A percentile compares a stretch with the other conserved stretches of the same genome.
Conservation (phyloP, 2,797 vertebrate species). For the Intellagama lesueurii region DNA sequence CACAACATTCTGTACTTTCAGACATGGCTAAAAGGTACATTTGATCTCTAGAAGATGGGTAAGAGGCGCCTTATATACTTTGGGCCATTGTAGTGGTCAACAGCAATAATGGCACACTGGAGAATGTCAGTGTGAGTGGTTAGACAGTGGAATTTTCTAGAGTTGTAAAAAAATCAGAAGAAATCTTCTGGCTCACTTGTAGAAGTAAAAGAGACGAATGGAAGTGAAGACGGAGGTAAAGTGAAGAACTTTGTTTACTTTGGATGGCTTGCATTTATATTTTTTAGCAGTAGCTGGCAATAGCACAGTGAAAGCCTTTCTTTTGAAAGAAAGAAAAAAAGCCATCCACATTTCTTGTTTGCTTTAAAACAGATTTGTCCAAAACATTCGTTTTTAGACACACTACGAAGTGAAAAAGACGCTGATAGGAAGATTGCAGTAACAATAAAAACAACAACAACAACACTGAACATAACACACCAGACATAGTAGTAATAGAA, state of each 20-base stretch:
- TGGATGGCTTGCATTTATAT: background rate
- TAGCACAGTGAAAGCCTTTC: background rate
- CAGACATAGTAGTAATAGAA: too few species aligned
- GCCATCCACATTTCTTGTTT: background rate
- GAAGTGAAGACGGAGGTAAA: background rate
- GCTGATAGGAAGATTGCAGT: background rate
- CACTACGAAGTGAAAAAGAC: background rate
- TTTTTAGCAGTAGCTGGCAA: background rate
- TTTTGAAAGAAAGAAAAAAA: background rate
- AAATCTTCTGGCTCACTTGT: background rate
- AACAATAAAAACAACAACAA: background rate
- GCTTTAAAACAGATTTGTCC: background rate
- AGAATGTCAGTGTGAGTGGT: slow-evolving; percentile 2
- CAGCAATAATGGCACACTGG: slow-evolving; percentile 3
- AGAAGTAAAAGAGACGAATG: background rate
- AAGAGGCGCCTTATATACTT: background rate
- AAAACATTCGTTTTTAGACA: background rate
- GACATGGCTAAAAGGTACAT: slow-evolving; percentile 3
- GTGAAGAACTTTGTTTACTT: background rate
- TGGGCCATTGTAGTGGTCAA: background rate
- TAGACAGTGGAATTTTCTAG: background rate
- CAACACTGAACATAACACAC: too few species aligned
- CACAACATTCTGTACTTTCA: slow-evolving; percentile 35
- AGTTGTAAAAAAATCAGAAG: background rate
- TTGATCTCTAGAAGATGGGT: background rate